Evolutionary conservation across 1,140 invertebrate genomes (phyloP).

Genomic region (Augochlora pura): DNA sequence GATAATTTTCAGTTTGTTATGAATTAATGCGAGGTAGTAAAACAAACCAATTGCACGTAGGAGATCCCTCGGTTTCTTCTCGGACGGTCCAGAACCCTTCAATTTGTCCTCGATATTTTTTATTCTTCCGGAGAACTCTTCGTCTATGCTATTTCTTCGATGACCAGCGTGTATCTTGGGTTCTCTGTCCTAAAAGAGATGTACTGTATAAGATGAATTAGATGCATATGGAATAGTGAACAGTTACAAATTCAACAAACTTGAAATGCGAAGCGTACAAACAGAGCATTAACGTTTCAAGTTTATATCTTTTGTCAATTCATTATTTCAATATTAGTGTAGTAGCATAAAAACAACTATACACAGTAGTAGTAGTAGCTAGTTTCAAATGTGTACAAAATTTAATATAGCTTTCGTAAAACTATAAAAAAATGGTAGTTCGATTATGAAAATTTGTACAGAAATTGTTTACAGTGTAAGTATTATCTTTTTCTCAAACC

Average conservation of each 20-base stretch:
- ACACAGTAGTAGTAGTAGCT: background rate
- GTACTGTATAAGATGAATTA: background rate
- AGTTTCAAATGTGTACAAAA: no score
- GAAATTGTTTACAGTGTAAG: background rate
- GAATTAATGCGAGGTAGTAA: background rate
- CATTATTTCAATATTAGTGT: conserved; percentile 23
- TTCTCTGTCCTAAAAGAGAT: conserved; percentile 84
- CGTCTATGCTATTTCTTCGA: conserved; percentile 82
- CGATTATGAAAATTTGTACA: background rate
- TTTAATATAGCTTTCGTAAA: no score
- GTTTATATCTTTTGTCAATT: background rate
- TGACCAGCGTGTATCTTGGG: conserved; percentile 82
- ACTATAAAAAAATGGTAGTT: no score
- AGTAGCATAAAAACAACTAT: background rate
- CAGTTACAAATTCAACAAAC: conserved; percentile 11
- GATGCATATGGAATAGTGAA: background rate
- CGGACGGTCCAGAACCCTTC: conserved; percentile 80
- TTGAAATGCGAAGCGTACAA: conserved; percentile 22
- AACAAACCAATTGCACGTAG: conserved; percentile 88
- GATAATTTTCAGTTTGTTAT: no score
- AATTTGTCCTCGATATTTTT: conserved; percentile 86
- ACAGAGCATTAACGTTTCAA: conserved; percentile 1
- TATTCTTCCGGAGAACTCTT: conserved; percentile 87
- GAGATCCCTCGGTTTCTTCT: conserved; percentile 93
- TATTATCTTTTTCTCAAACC: background rate